These are phyloP conservation scores for Rousettus leschenaultii DNA, from an alignment of 2,113 vertebrate genomes.

Conservation along the genomic window DNA sequence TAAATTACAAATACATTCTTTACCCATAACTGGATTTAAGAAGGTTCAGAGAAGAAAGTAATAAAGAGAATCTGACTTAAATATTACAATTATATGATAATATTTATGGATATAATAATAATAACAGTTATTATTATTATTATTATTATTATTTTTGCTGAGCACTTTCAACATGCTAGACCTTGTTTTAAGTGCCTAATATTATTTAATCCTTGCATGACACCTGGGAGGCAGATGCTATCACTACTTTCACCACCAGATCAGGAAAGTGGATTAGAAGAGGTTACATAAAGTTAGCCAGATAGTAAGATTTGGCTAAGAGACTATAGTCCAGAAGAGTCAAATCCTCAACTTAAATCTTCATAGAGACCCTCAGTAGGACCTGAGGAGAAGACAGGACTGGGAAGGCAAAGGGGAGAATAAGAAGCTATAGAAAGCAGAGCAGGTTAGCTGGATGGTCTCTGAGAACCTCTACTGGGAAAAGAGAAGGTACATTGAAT, in stretches of 20 bases:
- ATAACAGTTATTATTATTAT: neutral
- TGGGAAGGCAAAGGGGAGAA: neutral
- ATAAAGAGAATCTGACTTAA: neutral
- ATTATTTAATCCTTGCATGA: neutral
- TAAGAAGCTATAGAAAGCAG: neutral
- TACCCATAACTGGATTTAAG: slow-evolving; percentile 4
- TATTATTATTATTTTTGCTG: neutral
- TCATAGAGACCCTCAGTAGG: neutral
- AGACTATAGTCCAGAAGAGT: neutral
- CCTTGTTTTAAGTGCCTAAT: neutral
- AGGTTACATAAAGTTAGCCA: neutral
- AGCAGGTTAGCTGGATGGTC: neutral
- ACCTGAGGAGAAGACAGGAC: neutral
- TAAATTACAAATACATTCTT: too few species aligned
- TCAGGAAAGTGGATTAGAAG: neutral
- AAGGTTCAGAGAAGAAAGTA: neutral
- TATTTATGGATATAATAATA: neutral
- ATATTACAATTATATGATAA: neutral
- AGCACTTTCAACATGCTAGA: neutral
- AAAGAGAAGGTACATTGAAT: neutral
- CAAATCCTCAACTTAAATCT: neutral
- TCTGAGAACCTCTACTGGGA: neutral
- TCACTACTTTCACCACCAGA: neutral
- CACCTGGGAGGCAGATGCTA: neutral
- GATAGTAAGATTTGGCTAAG: neutral